Evolutionary conservation across 2,113 vertebrate species (phyloP).

Genomic region (Ptyas mucosa): DNA sequence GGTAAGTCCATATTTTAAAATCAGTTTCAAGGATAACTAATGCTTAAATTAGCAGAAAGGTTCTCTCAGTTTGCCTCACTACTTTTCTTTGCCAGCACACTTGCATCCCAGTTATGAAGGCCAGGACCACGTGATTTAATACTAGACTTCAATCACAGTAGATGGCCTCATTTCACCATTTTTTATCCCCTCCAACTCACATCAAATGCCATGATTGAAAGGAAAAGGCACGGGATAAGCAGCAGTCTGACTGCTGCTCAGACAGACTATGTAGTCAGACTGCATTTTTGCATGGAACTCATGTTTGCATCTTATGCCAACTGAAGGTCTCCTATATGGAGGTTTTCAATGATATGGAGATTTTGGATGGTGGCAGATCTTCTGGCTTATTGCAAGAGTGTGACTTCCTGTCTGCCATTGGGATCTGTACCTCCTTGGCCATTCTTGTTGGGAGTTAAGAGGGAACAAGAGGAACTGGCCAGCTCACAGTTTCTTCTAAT

Average conservation of each 20-base stretch:
- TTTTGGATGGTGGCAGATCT: neutral
- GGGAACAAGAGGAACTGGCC: neutral
- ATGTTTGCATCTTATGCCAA: neutral
- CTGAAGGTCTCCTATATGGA: neutral
- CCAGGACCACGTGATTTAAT: neutral
- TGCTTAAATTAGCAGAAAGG: neutral
- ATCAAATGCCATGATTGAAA: neutral
- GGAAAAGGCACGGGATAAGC: neutral
- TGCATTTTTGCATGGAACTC: neutral
- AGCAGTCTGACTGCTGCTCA: neutral
- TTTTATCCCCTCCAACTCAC: neutral
- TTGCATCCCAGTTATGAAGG: neutral
- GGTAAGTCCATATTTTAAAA: slow-evolving; percentile 59
- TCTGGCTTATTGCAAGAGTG: neutral
- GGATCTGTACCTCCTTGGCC: neutral
- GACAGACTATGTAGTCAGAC: neutral
- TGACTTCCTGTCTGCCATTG: neutral
- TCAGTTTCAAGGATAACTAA: neutral
- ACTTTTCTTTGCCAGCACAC: neutral
- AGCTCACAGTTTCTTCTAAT: neutral
- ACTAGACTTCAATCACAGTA: neutral
- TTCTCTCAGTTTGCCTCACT: neutral
- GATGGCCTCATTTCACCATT: neutral
- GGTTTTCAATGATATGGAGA: neutral
- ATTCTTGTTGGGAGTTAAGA: neutral